Percentiles rank a stretch among this genome's conserved stretches.
Conservation (phyloP, 2,113 vertebrate genomes). For the Corythornis madagascariensis region DNA sequence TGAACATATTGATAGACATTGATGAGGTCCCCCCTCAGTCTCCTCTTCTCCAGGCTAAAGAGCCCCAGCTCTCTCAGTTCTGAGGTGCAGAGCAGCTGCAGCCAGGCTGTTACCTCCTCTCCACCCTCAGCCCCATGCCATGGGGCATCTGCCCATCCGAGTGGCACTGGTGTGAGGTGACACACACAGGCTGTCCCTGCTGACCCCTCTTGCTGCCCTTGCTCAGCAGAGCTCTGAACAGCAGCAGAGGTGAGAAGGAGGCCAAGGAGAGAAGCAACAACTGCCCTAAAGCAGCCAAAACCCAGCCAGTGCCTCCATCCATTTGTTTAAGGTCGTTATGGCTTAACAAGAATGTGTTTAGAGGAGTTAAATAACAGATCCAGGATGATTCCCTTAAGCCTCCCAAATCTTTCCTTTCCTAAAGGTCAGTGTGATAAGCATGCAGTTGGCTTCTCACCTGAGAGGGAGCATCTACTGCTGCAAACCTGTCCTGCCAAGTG, state of each 20-base stretch:
- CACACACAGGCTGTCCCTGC: background rate
- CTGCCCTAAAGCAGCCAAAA: background rate
- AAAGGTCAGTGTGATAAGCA: slow-evolving; percentile 32
- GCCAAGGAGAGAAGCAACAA: background rate
- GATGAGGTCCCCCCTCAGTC: too few species aligned
- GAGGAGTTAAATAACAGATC: slow-evolving; percentile 18
- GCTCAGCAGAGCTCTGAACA: background rate
- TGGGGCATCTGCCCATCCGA: background rate
- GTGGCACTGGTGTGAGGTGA: background rate
- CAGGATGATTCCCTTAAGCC: background rate
- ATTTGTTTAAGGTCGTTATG: background rate
- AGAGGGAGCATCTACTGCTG: background rate
- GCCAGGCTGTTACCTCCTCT: background rate
- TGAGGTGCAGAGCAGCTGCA: too few species aligned
- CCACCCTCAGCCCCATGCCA: background rate
- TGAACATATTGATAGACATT: too few species aligned
- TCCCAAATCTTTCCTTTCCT: slow-evolving; percentile 22
- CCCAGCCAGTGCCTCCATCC: background rate
- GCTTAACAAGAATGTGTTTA: background rate
- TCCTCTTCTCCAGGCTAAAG: too few species aligned
- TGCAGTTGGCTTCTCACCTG: background rate
- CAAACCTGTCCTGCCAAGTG: slow-evolving; percentile 15
- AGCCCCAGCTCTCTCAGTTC: too few species aligned
- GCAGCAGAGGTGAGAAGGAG: background rate
- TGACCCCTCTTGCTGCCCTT: background rate